Evolutionary conservation across 92 coral and sea anemone species (phyloP).

Genomic region (Hydrozoanthus gracilis): DNA sequence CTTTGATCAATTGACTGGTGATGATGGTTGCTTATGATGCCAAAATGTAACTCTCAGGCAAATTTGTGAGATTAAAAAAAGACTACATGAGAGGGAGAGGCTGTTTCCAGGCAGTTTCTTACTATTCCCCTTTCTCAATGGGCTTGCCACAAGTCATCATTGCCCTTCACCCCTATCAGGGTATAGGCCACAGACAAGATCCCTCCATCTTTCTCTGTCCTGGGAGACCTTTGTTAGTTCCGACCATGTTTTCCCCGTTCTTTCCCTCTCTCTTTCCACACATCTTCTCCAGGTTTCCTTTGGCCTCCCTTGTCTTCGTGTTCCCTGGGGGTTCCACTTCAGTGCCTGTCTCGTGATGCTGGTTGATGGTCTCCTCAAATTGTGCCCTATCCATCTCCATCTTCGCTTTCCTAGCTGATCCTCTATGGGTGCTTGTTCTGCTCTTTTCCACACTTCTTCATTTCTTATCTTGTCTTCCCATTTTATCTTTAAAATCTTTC

Average conservation of each 20-base stretch:
- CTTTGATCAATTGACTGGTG: too few species aligned
- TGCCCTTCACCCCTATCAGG: not conserved
- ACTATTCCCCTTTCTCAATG: too few species aligned
- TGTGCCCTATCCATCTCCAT: constrained; percentile 15
- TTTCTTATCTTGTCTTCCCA: not conserved
- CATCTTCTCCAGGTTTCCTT: not conserved
- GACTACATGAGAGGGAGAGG: too few species aligned
- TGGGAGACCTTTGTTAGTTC: not conserved
- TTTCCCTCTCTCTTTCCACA: not conserved
- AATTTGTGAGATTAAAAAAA: too few species aligned
- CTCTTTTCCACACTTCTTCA: not conserved
- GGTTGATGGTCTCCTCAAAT: not conserved
- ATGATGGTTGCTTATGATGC: too few species aligned
- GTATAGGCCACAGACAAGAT: not conserved
- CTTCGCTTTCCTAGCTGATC: not conserved
- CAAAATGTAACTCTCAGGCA: too few species aligned
- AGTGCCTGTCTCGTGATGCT: not conserved
- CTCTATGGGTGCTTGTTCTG: not conserved
- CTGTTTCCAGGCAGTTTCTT: too few species aligned
- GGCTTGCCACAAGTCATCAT: too few species aligned
- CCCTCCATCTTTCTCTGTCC: not conserved
- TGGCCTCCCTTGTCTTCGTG: not conserved
- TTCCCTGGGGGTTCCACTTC: not conserved
- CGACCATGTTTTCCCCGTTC: not conserved
- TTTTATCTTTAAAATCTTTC: not conserved